phyloP scores from a whole-genome alignment of 35 echinoderm and acorn worm genomes.

The Nesometra sesokonis region DNA sequence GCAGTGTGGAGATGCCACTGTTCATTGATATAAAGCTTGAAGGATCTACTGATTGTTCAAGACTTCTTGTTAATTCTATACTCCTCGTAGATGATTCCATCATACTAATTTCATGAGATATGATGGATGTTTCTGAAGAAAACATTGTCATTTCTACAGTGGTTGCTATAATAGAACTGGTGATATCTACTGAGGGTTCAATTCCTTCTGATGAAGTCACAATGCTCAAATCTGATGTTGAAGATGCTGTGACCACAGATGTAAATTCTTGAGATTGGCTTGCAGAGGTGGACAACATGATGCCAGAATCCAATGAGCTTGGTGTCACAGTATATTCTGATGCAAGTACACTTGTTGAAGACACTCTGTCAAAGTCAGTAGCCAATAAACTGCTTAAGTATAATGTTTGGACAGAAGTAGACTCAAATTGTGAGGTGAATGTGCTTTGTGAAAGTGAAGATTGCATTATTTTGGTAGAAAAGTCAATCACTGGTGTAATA shows the following conservation, averaged over 20 bases:
- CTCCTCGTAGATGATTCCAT: background rate
- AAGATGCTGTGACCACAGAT: background rate
- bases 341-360: background rate
- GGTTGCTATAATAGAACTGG: background rate
- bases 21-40: background rate
- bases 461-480: background rate
- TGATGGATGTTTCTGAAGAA: background rate
- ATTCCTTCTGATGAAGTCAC: background rate
- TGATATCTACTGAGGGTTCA: background rate
- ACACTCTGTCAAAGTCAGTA: background rate
- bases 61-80: background rate
- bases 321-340: background rate
- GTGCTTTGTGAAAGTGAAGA: too few species aligned
- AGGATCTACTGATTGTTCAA: background rate
- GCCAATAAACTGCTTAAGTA: too few species aligned
- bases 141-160: background rate
- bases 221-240: background rate
- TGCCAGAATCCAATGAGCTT: background rate
- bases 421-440: too few species aligned
- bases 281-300: background rate
- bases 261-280: background rate
- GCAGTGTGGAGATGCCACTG: background rate
- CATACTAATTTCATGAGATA: background rate
- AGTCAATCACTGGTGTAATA: background rate
- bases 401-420: too few species aligned